These are phyloP conservation scores for Gavialis gangeticus DNA, from an alignment of 2,113 vertebrate genomes.

Conservation along the genomic window DNA sequence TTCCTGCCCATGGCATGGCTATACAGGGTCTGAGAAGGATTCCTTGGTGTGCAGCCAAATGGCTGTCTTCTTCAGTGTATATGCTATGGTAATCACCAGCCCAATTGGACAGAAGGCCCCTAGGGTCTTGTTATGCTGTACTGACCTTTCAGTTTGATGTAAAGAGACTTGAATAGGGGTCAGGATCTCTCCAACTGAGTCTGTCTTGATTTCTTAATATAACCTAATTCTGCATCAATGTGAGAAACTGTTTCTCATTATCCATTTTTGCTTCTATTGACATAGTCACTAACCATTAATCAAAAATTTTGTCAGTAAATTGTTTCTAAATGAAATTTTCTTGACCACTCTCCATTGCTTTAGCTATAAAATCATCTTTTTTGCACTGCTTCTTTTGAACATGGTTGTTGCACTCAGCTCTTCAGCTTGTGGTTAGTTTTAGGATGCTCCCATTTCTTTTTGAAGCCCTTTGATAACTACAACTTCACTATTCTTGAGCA, in stretches of 20 bases:
- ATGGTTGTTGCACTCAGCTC: not conserved
- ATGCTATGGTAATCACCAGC: not conserved
- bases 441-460: not conserved
- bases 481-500: not conserved
- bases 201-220: not conserved
- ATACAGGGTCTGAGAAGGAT: not conserved
- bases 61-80: not conserved
- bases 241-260: too few relatives aligned
- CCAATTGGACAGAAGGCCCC: too few relatives aligned
- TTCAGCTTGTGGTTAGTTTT: not conserved
- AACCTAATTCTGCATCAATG: too few relatives aligned
- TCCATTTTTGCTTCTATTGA: not conserved
- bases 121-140: not conserved
- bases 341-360: not conserved
- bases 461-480: not conserved
- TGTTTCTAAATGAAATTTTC: not conserved
- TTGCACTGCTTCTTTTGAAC: not conserved
- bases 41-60: not conserved
- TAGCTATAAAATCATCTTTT: not conserved
- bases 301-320: not conserved
- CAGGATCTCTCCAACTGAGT: not conserved
- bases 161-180: not conserved
- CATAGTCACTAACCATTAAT: not conserved
- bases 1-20: not conserved
- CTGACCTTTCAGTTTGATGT: not conserved